These are phyloP conservation scores for Lemur catta DNA, from an alignment of 2,797 vertebrate species.

Conservation along the genomic window DNA sequence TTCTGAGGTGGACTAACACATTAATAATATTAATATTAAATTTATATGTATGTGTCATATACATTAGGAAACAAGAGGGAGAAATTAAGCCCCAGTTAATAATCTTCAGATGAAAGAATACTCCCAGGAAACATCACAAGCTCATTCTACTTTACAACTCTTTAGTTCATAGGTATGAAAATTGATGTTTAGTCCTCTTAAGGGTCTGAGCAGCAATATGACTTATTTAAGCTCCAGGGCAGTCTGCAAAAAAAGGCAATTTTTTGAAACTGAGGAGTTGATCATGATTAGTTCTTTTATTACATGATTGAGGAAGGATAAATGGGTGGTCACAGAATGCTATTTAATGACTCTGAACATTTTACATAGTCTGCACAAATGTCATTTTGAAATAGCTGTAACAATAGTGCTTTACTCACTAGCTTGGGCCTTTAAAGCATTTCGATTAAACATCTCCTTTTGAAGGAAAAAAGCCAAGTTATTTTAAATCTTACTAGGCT, in stretches of 20 bases:
- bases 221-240: not conserved
- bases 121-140: not conserved
- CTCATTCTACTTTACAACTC: not conserved
- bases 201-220: not conserved
- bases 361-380: conserved; percentile 53
- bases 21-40: not conserved
- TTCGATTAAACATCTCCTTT: conserved; percentile 56
- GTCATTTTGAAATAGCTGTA: conserved; percentile 51
- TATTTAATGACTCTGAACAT: conserved; percentile 36
- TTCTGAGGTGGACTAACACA: not conserved
- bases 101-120: not conserved
- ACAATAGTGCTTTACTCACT: conserved; percentile 5
- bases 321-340: conserved; percentile 22
- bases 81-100: not conserved
- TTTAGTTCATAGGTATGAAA: not conserved
- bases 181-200: not conserved
- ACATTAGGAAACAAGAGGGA: not conserved
- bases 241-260: not conserved
- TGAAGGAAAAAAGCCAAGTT: conserved; percentile 26
- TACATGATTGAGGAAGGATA: conserved; percentile 38
- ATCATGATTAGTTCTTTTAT: conserved; percentile 34
- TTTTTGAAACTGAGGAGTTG: not conserved
- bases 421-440: not conserved
- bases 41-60: not conserved
- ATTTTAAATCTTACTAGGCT: conserved; percentile 26